These are phyloP conservation scores for Sinodicranocentrus sp. DNA, from an alignment of 2,888 invertebrate species.

Conservation along the genomic window DNA sequence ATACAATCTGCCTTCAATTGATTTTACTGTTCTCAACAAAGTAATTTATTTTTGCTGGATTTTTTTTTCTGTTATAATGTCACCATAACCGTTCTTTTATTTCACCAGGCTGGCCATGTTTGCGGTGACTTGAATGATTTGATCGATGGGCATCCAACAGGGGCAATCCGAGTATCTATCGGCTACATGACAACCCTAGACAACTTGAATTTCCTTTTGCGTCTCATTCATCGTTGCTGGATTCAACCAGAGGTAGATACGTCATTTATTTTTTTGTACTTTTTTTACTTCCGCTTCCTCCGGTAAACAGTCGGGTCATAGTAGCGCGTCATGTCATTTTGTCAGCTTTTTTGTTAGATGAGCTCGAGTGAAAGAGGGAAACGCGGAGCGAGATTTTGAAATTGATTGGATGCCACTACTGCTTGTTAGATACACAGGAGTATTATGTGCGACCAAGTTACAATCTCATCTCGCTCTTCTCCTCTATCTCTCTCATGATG, in stretches of 20 bases:
- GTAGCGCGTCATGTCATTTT: slow-evolving; percentile 47
- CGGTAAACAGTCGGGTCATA: neutral
- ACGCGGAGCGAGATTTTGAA: slow-evolving; percentile 23
- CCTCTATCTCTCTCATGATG: slow-evolving; percentile 26
- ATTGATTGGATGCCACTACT: slow-evolving; percentile 42
- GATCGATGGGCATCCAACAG: slow-evolving; percentile 92
- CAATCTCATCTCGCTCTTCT: slow-evolving; percentile 49
- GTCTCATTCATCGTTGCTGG: slow-evolving; percentile 75
- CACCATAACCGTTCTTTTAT: neutral
- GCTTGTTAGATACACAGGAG: neutral
- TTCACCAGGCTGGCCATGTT: slow-evolving; percentile 86
- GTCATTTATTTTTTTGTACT: slow-evolving; percentile 13
- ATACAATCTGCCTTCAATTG: too few relatives aligned
- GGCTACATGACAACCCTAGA: slow-evolving; percentile 89
- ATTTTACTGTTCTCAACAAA: neutral
- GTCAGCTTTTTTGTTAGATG: slow-evolving; percentile 48
- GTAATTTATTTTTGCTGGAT: too few relatives aligned
- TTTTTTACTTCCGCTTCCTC: too few relatives aligned
- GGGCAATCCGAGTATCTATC: slow-evolving; percentile 94
- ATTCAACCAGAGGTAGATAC: slow-evolving; percentile 70
- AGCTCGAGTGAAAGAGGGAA: slow-evolving; percentile 7
- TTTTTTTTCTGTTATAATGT: too few relatives aligned
- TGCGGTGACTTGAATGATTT: slow-evolving; percentile 94
- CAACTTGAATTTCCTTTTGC: slow-evolving; percentile 74
- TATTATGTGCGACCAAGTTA: slow-evolving; percentile 19